Evolutionary conservation across 2,888 invertebrate species (phyloP).

Genomic region (Tuta absoluta): DNA sequence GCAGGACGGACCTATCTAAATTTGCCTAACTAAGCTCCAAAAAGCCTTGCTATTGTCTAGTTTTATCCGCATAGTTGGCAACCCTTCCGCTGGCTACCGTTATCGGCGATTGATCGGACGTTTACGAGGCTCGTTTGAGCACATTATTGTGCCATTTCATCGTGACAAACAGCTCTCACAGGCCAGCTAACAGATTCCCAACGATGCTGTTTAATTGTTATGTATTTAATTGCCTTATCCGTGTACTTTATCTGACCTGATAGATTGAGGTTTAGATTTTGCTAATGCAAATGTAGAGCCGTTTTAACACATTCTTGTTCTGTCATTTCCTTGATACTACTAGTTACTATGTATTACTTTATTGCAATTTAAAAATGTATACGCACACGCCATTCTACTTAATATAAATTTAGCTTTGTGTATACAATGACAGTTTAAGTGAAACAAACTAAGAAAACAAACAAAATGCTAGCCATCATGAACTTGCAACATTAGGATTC

Average conservation of each 20-base stretch:
- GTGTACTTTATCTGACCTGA: not conserved
- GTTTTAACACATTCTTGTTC: not conserved
- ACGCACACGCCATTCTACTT: not conserved
- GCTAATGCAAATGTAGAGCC: not conserved
- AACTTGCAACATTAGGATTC: conserved; percentile 11
- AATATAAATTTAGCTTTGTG: not conserved
- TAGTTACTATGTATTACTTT: not conserved
- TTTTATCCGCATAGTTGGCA: not conserved
- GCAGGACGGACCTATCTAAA: too few relatives aligned
- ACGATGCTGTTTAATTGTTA: conserved; percentile 40
- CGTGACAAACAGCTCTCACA: conserved; percentile 49
- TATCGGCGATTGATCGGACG: conserved; percentile 56
- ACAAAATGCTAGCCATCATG: not conserved
- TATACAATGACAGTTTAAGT: not conserved
- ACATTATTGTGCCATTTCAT: conserved; percentile 53
- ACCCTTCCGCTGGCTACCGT: conserved; percentile 46
- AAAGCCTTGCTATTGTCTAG: not conserved
- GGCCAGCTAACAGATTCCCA: conserved; percentile 50
- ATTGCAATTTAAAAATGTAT: not conserved
- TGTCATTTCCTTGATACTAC: not conserved
- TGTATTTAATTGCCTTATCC: conserved; percentile 11
- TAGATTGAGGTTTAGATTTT: not conserved
- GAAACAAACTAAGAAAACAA: not conserved
- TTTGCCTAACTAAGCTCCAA: not conserved
- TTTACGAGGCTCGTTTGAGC: conserved; percentile 58